Conservation (phyloP, 1,140 invertebrate genomes). For the Halesus radiatus region DNA sequence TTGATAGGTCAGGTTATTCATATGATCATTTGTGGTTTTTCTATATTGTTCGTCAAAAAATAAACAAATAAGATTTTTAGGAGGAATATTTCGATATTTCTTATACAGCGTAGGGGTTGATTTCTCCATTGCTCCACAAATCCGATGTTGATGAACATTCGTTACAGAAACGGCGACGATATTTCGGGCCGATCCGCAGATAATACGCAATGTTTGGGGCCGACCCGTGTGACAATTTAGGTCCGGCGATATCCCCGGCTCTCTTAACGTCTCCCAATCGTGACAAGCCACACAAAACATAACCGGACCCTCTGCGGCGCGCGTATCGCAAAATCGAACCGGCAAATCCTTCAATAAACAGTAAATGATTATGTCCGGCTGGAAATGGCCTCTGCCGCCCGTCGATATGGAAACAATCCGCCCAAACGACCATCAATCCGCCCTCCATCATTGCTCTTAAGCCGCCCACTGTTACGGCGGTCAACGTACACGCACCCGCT, state of each 20-base stretch:
- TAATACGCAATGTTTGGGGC: background rate
- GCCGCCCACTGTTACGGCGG: conserved; percentile 46
- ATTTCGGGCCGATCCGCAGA: conserved; percentile 11
- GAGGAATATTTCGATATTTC: too few species aligned
- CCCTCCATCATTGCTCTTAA: conserved; percentile 57
- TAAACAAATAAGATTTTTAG: too few species aligned
- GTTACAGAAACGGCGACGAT: background rate
- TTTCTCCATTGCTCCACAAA: background rate
- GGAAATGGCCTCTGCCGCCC: conserved; percentile 52
- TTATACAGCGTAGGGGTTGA: too few species aligned
- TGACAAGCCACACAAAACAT: conserved; percentile 40
- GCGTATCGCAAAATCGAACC: conserved; percentile 46
- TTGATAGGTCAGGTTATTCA: too few species aligned
- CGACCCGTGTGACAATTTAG: conserved; percentile 6
- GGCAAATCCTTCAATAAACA: conserved; percentile 58
- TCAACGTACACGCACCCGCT: conserved; percentile 38
- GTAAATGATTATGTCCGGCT: conserved; percentile 56
- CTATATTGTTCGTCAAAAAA: too few species aligned
- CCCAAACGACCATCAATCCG: conserved; percentile 58
- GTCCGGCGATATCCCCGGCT: conserved; percentile 4
- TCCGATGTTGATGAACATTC: background rate
- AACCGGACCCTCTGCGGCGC: conserved; percentile 25
- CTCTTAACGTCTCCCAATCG: conserved; percentile 30
- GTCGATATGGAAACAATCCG: conserved; percentile 58
- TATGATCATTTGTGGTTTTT: too few species aligned